A percentile compares a stretch with the other conserved stretches of the same genome.
Conservation (phyloP, 2,888 invertebrate species). For the Lycophotia porphyrea region DNA sequence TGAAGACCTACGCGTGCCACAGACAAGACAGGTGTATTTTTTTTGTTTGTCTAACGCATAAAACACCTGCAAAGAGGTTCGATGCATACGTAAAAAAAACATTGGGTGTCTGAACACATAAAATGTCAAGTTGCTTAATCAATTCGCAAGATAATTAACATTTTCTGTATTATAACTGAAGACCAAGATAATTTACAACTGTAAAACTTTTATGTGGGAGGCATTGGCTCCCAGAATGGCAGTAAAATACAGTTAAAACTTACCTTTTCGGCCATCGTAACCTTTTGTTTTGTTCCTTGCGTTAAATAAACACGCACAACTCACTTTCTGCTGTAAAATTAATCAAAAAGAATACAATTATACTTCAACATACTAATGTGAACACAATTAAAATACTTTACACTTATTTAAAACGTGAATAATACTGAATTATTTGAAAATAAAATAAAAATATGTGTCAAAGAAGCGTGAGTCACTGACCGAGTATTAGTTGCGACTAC, state of each 20-base stretch:
- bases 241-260: conserved; percentile 56
- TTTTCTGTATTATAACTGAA: neutral
- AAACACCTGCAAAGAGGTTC: conserved; percentile 58
- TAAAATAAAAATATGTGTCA: conserved; percentile 67
- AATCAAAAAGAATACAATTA: conserved; percentile 25
- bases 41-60: conserved; percentile 50
- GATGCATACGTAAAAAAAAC: conserved; percentile 49
- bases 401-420: conserved; percentile 59
- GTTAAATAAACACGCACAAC: conserved; percentile 60
- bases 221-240: conserved; percentile 8
- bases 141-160: neutral
- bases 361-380: conserved; percentile 39
- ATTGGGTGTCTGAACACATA: conserved; percentile 7
- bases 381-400: conserved; percentile 56
- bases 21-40: conserved; percentile 68
- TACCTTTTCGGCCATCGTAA: conserved; percentile 80
- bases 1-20: conserved; percentile 64
- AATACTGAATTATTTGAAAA: conserved; percentile 65
- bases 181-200: neutral
- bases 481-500: conserved; percentile 59
- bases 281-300: conserved; percentile 60
- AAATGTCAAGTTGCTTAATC: conserved; percentile 25
- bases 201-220: conserved; percentile 11
- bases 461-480: conserved; percentile 71
- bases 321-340: conserved; percentile 37